Evolutionary conservation across 2,888 invertebrate species (phyloP).

Genomic region (Odontomyia ornata): DNA sequence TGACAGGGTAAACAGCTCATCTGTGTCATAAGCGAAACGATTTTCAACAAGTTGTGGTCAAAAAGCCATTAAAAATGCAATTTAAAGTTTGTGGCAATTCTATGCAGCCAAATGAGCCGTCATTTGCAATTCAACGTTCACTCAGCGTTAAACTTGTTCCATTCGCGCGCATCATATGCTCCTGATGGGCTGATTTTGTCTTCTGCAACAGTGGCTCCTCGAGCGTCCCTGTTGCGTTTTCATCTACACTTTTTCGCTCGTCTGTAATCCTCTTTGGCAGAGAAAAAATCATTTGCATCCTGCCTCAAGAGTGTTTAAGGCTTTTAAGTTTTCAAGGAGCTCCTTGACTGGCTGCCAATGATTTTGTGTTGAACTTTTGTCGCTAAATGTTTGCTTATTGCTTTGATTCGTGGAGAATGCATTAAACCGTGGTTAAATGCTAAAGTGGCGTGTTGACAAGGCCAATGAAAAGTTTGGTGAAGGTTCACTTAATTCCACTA

Average conservation of each 20-base stretch:
- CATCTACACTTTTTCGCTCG: background rate
- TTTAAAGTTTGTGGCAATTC: constrained; percentile 44
- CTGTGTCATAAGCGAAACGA: background rate
- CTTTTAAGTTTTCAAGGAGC: constrained; percentile 1
- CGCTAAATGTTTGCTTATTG: background rate
- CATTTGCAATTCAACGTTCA: constrained; percentile 44
- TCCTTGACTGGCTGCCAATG: constrained; percentile 1
- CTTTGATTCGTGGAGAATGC: background rate
- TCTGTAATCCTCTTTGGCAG: background rate
- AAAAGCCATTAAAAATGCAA: constrained; percentile 48
- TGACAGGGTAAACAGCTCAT: too few species aligned
- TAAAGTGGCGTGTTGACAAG: background rate
- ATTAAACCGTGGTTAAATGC: background rate
- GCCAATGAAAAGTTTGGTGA: background rate
- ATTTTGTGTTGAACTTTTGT: background rate
- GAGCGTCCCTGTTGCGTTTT: background rate
- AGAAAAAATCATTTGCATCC: constrained; percentile 1
- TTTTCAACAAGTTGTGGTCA: constrained; percentile 42
- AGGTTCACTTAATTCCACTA: too few species aligned
- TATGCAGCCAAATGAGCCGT: constrained; percentile 47
- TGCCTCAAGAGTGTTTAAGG: background rate
- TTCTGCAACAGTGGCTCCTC: background rate
- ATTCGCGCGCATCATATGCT: constrained; percentile 6
- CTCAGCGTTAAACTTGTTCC: background rate
- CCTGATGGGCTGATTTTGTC: constrained; percentile 8